Conservation (phyloP, 2,888 invertebrate genomes). For the Amitus sp. region DNA sequence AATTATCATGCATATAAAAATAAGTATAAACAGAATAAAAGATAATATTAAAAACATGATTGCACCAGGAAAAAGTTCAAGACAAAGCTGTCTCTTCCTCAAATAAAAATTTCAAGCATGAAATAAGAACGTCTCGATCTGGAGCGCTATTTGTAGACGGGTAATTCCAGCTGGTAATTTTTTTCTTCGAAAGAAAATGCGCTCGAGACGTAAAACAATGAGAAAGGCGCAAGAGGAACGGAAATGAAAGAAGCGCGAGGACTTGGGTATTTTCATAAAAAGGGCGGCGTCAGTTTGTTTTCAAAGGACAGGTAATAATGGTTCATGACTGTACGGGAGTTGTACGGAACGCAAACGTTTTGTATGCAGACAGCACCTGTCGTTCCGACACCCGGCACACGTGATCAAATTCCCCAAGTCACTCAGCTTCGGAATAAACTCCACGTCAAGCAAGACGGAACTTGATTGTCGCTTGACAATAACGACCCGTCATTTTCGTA, state of each 20-base stretch:
- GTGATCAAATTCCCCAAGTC: slow-evolving; percentile 56
- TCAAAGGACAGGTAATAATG: slow-evolving; percentile 57
- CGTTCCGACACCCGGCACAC: slow-evolving; percentile 57
- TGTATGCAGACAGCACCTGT: slow-evolving; percentile 56
- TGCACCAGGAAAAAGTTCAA: too few relatives aligned
- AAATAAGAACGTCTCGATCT: too few relatives aligned
- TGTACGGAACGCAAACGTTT: slow-evolving; percentile 46
- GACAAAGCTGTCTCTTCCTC: too few relatives aligned
- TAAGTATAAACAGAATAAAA: too few relatives aligned
- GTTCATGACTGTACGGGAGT: slow-evolving; percentile 40
- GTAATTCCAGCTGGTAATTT: too few relatives aligned
- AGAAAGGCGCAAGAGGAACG: neutral
- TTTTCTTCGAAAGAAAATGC: neutral
- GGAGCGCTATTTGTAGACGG: too few relatives aligned
- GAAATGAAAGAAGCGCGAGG: slow-evolving; percentile 22
- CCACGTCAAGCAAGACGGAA: slow-evolving; percentile 43
- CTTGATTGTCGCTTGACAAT: slow-evolving; percentile 41
- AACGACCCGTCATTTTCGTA: slow-evolving; percentile 19
- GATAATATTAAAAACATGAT: too few relatives aligned
- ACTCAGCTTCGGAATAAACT: slow-evolving; percentile 33
- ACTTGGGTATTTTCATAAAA: slow-evolving; percentile 25
- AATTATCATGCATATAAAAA: too few relatives aligned
- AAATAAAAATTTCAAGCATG: too few relatives aligned
- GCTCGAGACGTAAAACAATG: neutral
- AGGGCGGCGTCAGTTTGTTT: slow-evolving; percentile 45